Evolutionary conservation across 1,140 invertebrate species (phyloP).

Genomic region (Artemia franciscana): DNA sequence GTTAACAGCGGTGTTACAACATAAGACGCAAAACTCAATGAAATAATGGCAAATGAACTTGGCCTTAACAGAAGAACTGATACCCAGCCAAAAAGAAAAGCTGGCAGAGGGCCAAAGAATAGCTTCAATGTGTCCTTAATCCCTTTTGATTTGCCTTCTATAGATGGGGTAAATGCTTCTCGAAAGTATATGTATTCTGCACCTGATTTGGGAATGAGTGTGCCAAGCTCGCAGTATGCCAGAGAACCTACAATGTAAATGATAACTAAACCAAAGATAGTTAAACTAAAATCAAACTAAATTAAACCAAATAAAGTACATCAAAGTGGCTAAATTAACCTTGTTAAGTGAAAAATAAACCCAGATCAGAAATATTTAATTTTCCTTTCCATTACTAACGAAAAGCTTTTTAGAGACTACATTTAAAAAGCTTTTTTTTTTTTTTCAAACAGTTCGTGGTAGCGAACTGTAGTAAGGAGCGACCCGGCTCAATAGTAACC

Average conservation of each 20-base stretch:
- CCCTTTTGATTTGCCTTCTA: not conserved
- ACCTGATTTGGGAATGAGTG: constrained; percentile 17
- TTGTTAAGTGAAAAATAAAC: too few relatives aligned
- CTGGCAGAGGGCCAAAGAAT: constrained; percentile 14
- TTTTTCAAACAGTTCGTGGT: too few relatives aligned
- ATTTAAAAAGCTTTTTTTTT: too few relatives aligned
- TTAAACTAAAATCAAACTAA: too few relatives aligned
- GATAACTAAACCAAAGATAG: not conserved
- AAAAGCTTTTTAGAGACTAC: too few relatives aligned
- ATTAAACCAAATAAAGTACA: too few relatives aligned
- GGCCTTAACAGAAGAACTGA: constrained; percentile 19
- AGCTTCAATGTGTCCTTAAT: not conserved
- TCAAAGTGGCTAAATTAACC: too few relatives aligned
- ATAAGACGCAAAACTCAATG: constrained; percentile 23
- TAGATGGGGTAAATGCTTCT: constrained; percentile 13
- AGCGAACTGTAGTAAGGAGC: too few relatives aligned
- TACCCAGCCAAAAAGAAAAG: constrained; percentile 19
- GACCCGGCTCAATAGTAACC: too few relatives aligned
- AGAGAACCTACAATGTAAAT: constrained; percentile 20
- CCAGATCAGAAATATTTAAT: too few relatives aligned
- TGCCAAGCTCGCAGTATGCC: constrained; percentile 24
- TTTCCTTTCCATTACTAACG: too few relatives aligned
- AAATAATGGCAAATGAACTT: constrained; percentile 16
- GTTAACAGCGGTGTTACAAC: not conserved
- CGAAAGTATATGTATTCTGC: constrained; percentile 21